Evolutionary conservation across 2,888 invertebrate species (phyloP).

Genomic region (Thymelicus acteon): DNA sequence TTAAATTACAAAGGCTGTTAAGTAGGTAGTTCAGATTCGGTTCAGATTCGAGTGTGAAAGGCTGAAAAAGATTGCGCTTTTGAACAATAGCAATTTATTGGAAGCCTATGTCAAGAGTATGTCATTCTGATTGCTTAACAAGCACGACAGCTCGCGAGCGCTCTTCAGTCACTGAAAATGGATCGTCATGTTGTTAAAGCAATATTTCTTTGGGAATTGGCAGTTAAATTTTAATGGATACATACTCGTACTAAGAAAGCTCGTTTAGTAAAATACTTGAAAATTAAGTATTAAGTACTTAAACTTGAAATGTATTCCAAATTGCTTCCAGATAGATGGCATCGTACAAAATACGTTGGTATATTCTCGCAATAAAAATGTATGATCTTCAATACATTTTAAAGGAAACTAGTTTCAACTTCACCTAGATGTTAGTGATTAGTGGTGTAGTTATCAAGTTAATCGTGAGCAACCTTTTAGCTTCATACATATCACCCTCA

Average conservation of each 20-base stretch:
- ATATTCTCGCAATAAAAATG: too few species aligned
- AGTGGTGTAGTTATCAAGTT: too few species aligned
- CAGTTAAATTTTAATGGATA: constrained; percentile 9
- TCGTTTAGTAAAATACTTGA: neutral
- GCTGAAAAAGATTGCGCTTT: constrained; percentile 47
- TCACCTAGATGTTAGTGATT: too few species aligned
- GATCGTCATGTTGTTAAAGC: constrained; percentile 17
- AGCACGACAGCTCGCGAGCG: constrained; percentile 11
- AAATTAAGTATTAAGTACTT: neutral
- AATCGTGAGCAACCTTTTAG: too few species aligned
- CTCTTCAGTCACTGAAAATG: constrained; percentile 10
- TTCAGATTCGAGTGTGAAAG: constrained; percentile 38
- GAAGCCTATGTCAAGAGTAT: constrained; percentile 45
- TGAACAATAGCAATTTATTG: constrained; percentile 46
- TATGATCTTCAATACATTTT: too few species aligned
- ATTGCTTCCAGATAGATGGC: neutral
- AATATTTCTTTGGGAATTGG: constrained; percentile 10
- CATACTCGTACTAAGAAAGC: neutral
- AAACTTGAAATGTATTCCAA: neutral
- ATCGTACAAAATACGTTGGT: too few species aligned
- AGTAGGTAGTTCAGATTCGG: neutral
- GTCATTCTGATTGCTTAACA: constrained; percentile 22
- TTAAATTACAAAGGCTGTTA: constrained; percentile 6
- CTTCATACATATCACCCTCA: too few species aligned
- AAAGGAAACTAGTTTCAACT: too few species aligned